phyloP scores from a whole-genome alignment of 2,113 vertebrate species.

The Marcusenius ussheri region DNA sequence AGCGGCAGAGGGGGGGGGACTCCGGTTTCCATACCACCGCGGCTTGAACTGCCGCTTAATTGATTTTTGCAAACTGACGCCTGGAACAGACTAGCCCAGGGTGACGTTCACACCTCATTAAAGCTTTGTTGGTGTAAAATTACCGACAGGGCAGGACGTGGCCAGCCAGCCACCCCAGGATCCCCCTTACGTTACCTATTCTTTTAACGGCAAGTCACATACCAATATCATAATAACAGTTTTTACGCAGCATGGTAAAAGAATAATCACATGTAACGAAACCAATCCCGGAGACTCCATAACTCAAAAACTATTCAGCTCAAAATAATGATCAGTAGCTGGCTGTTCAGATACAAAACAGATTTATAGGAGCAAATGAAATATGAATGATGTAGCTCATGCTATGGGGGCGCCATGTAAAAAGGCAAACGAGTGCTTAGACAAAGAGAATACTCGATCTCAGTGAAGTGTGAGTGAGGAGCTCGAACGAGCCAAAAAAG shows the following conservation, averaged over 20 bases:
- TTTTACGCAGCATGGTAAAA: not conserved
- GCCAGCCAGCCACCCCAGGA: not conserved
- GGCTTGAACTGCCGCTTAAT: not conserved
- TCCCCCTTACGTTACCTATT: too few species aligned
- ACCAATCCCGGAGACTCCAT: not conserved
- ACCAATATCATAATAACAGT: not conserved
- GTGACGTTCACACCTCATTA: not conserved
- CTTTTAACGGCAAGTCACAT: not conserved
- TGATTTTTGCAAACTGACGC: conserved; percentile 12
- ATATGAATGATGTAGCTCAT: conserved; percentile 12
- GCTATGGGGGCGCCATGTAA: not conserved
- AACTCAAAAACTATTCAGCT: not conserved
- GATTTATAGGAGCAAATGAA: conserved; percentile 4
- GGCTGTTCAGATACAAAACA: conserved; percentile 1
- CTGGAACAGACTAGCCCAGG: not conserved
- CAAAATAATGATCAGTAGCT: conserved; percentile 10
- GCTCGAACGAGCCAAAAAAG: not conserved
- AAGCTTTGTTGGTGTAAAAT: not conserved
- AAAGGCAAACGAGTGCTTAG: conserved; percentile 3
- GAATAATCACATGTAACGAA: conserved; percentile 5
- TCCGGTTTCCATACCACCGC: not conserved
- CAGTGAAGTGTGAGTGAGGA: not conserved
- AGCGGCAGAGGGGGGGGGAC: not conserved
- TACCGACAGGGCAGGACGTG: not conserved
- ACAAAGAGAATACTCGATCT: conserved; percentile 12